These are phyloP conservation scores for Lampris megalopsis DNA, from an alignment of 2,113 vertebrate genomes.

Conservation along the genomic window DNA sequence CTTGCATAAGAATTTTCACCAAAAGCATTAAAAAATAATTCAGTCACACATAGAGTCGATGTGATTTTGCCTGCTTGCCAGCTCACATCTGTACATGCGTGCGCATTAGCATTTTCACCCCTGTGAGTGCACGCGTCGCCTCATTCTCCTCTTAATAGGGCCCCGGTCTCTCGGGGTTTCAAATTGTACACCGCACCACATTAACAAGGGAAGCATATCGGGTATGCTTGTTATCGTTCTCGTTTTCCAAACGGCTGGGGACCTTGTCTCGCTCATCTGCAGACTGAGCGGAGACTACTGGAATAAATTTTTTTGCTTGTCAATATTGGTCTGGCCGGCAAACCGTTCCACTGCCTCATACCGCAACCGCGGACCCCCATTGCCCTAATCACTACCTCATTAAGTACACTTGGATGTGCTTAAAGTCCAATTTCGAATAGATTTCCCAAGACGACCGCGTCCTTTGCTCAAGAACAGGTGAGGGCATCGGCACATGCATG, in stretches of 20 bases:
- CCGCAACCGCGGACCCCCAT: conserved; percentile 24
- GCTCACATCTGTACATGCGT: background rate
- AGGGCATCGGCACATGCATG: conserved; percentile 31
- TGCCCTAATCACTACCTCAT: conserved; percentile 64
- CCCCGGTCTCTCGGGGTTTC: conserved; percentile 16
- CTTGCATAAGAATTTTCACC: too few relatives aligned
- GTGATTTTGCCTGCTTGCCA: background rate
- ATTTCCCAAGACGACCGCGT: conserved; percentile 67
- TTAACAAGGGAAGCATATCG: conserved; percentile 34
- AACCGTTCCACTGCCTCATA: conserved; percentile 3
- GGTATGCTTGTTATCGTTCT: conserved; percentile 32
- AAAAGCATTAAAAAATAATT: too few relatives aligned
- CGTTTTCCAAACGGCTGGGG: conserved; percentile 43
- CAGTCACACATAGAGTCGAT: background rate
- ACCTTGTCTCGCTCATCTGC: conserved; percentile 39
- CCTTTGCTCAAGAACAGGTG: conserved; percentile 16
- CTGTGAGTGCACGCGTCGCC: too few relatives aligned
- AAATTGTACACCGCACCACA: conserved; percentile 28
- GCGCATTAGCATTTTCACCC: too few relatives aligned
- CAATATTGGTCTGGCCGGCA: conserved; percentile 40
- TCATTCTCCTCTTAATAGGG: background rate
- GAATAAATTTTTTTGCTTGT: conserved; percentile 32
- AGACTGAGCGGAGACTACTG: conserved; percentile 20
- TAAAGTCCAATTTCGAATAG: conserved; percentile 69
- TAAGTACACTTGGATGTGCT: conserved; percentile 68